Base-by-base conservation (phyloP, 2,113 vertebrate genomes). In the Tursiops truncatus region DNA sequence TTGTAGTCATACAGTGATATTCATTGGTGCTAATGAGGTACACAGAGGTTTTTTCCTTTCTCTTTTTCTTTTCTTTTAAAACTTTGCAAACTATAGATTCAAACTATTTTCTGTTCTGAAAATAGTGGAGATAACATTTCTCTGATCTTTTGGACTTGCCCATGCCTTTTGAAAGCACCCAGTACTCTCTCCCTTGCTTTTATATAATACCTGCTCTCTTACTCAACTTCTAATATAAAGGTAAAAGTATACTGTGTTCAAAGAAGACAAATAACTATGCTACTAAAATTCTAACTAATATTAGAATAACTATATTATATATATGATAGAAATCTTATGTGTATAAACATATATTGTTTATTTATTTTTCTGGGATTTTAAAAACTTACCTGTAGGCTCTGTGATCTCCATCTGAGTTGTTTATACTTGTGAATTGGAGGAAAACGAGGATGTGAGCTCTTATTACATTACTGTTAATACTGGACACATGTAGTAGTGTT, bases 201-300 rank as follows among this genome's bases (percentile, higher is more conserved):
- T 47, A 6, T 36, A 9, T 23, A 82, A 41, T 8, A 62, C 3
- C 3, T 33, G 9, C 14, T n/a, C 9, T 77, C 14, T 56, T 82
- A 17, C 1, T 82, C 33, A 90, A 31, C 53, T 53, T 70, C 28
- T 41, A 41, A 80, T 44, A 3, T 76, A 65, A 85, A 84, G 15
- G 70, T 33, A 6, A 70, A 79, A 71, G 26, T 31, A 13, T 31
- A 93, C 8, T 68, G 6, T 79, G 15, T 73, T 87, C 14, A 67
- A 73, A 82, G 4, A 58, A 95, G 85, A 67, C 9, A 85, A 83
- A 20, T 56, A 47, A 63, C 31, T 60, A 28, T 36, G n/a, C 17
- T 86, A 63, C 17, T 62, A 94, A 87, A 83, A 92, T 70, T 92
- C 28, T 80, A 65, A 73, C 23, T 80, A 65, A 73, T 71, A 53